Conservation (phyloP, 2,888 invertebrate species). For the Ceratothoa steindachneri region DNA sequence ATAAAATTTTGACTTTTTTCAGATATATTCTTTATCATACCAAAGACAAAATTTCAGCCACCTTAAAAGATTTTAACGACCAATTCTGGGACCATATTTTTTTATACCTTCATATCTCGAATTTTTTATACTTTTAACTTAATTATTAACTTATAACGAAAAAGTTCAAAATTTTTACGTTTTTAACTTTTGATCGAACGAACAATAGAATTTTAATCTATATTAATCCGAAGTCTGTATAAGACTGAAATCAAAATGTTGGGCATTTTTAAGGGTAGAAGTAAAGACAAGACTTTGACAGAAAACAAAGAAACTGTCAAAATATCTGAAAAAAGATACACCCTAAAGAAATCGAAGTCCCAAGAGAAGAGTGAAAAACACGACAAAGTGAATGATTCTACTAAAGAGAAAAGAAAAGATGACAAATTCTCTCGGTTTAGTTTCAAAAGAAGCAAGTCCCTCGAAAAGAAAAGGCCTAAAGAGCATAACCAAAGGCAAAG, state of each 20-base stretch:
- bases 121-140: too few species aligned
- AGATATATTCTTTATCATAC: too few species aligned
- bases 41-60: too few species aligned
- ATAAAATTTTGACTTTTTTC: too few species aligned
- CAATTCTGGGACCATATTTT: too few species aligned
- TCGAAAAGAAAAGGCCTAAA: neutral
- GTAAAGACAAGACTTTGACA: neutral
- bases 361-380: neutral
- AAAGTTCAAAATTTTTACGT: too few species aligned
- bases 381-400: neutral
- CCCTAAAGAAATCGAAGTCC: neutral
- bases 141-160: too few species aligned
- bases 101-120: too few species aligned
- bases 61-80: too few species aligned
- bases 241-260: neutral
- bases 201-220: too few species aligned
- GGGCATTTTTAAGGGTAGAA: conserved; percentile 1
- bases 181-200: too few species aligned
- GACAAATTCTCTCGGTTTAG: neutral
- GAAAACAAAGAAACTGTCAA: neutral
- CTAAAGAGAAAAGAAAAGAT: neutral
- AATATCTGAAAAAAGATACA: neutral
- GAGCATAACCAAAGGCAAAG: neutral
- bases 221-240: too few species aligned
- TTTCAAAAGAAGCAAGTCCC: neutral